A percentile compares a stretch with the other conserved stretches of the same genome.
Conservation (phyloP, 2,113 vertebrate genomes). For the Colinus virginianus region DNA sequence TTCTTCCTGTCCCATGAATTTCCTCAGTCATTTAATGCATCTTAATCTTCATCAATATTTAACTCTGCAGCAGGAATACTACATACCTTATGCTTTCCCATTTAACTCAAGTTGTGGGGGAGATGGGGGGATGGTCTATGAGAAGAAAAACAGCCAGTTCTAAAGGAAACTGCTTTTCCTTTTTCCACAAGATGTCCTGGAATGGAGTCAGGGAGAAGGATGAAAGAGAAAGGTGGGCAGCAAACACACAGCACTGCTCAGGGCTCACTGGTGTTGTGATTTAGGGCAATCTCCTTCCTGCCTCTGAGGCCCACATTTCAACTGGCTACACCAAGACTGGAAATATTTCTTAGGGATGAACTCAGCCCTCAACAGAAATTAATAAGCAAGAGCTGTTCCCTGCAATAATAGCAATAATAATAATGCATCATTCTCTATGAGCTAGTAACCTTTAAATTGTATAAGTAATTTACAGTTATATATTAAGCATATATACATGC, state of each 20-base stretch:
- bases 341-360: background rate
- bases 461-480: background rate
- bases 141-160: conserved; percentile 33
- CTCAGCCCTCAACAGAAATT: background rate
- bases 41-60: conserved; percentile 66
- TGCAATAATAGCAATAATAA: background rate
- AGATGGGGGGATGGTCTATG: background rate
- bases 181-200: conserved; percentile 27
- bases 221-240: conserved; percentile 18
- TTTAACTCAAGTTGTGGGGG: background rate
- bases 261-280: background rate
- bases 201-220: conserved; percentile 21
- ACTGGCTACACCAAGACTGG: background rate
- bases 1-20: conserved; percentile 46
- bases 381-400: accelerated
- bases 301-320: background rate
- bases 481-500: accelerated
- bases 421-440: background rate
- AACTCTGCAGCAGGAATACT: conserved; percentile 53
- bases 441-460: background rate
- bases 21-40: conserved; percentile 53
- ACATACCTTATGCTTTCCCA: conserved; percentile 33
- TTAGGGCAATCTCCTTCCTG: background rate
- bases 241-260: background rate
- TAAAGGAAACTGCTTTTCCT: conserved; percentile 29